These are phyloP conservation scores for Lepidochitona cinerea DNA, from an alignment of 2,888 invertebrate genomes.

Conservation along the genomic window DNA sequence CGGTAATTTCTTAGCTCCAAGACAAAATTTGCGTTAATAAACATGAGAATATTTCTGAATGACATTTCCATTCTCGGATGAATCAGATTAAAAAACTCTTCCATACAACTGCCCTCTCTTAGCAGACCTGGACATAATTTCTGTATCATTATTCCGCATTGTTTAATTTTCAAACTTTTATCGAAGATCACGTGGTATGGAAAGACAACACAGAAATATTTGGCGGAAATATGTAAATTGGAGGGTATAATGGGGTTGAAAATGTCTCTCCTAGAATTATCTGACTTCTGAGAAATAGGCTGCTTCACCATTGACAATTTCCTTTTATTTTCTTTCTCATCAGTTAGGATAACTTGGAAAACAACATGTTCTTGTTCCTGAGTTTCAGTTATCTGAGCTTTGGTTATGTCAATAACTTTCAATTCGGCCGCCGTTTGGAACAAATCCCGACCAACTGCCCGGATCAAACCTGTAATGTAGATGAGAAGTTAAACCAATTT, in stretches of 20 bases:
- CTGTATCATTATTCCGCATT: conserved; percentile 54
- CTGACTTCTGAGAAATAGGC: too few relatives aligned
- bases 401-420: conserved; percentile 39
- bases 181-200: conserved; percentile 67
- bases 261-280: not conserved
- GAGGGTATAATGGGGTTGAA: not conserved
- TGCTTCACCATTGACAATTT: not conserved
- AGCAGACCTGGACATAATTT: conserved; percentile 30
- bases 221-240: conserved; percentile 40
- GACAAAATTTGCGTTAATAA: conserved; percentile 63
- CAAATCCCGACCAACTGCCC: conserved; percentile 55
- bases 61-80: conserved; percentile 58
- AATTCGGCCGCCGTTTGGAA: conserved; percentile 48
- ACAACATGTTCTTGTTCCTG: conserved; percentile 51
- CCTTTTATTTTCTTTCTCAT: not conserved
- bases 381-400: conserved; percentile 39
- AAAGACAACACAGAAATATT: conserved; percentile 58
- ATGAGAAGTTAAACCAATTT: too few relatives aligned
- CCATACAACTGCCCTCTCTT: conserved; percentile 32
- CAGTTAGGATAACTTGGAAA: conserved; percentile 40
- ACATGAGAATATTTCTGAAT: conserved; percentile 52
- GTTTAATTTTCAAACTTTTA: conserved; percentile 48
- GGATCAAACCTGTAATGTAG: conserved; percentile 45
- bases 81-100: conserved; percentile 45
- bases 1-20: conserved; percentile 27